phyloP scores from a whole-genome alignment of 64 coral and sea anemone genomes.

The Exaiptasia diaphana region DNA sequence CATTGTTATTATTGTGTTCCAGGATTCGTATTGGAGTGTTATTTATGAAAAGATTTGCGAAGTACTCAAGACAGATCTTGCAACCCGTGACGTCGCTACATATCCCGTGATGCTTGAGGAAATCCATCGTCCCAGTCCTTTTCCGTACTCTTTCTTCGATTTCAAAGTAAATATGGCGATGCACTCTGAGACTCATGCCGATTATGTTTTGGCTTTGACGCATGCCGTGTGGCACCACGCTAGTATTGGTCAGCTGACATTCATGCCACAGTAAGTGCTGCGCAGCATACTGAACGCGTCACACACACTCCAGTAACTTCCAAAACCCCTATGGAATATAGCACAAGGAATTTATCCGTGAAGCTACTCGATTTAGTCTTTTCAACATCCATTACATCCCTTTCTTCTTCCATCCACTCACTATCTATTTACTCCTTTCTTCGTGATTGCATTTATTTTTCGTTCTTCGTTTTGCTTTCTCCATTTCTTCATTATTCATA shows the following conservation, averaged over 20 bases:
- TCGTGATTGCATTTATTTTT: too few species aligned
- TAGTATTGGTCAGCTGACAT: slow-evolving; percentile 84
- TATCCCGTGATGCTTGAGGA: slow-evolving; percentile 64
- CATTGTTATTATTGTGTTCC: too few species aligned
- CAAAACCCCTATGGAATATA: too few species aligned
- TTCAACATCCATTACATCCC: too few species aligned
- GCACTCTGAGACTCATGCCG: slow-evolving; percentile 76
- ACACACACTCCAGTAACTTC: too few species aligned
- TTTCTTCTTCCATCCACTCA: background rate
- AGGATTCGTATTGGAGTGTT: slow-evolving; percentile 78
- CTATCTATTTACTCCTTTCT: background rate
- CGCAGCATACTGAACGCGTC: too few species aligned
- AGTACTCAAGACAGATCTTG: slow-evolving; percentile 62
- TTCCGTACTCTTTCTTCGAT: slow-evolving; percentile 90
- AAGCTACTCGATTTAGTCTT: too few species aligned
- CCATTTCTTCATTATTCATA: too few species aligned
- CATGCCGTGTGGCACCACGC: slow-evolving; percentile 98
- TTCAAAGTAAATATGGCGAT: slow-evolving; percentile 79
- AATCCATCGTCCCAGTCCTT: slow-evolving; percentile 44
- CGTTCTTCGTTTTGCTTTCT: too few species aligned
- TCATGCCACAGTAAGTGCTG: slow-evolving; percentile 85
- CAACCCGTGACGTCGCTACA: slow-evolving; percentile 35
- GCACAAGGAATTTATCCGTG: too few species aligned
- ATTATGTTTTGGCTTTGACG: slow-evolving; percentile 73
- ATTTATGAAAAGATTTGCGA: slow-evolving; percentile 82